Evolutionary conservation across 1,140 invertebrate genomes (phyloP).

Genomic region (Branchinecta lynchi): DNA sequence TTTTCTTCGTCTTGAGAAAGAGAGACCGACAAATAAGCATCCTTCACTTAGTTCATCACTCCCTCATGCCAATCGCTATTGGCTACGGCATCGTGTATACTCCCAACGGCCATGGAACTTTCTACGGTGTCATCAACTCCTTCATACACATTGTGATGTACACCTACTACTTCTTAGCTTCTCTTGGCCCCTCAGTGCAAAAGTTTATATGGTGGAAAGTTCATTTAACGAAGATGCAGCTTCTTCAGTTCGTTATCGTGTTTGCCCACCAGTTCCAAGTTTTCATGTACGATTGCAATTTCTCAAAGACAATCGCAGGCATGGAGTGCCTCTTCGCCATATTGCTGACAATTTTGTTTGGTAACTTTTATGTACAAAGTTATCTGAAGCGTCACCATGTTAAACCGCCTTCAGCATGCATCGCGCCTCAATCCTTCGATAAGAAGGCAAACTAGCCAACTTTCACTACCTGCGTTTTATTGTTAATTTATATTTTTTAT

Average conservation of each 20-base stretch:
- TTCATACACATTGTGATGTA: conserved; percentile 68
- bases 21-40: conserved; percentile 67
- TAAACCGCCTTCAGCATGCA: background rate
- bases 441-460: background rate
- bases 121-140: conserved; percentile 47
- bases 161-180: conserved; percentile 51
- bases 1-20: conserved; percentile 47
- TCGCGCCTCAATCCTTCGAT: background rate
- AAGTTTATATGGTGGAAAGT: conserved; percentile 55
- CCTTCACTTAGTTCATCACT: conserved; percentile 76
- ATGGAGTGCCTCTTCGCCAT: conserved; percentile 31
- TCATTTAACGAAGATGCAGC: conserved; percentile 61
- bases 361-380: conserved; percentile 34
- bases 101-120: conserved; percentile 37
- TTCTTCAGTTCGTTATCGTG: conserved; percentile 48
- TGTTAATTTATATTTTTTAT: too few relatives aligned
- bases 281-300: conserved; percentile 38
- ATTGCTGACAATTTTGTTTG: conserved; percentile 41
- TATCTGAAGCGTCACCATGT: background rate
- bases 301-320: conserved; percentile 32
- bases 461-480: too few relatives aligned
- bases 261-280: conserved; percentile 35
- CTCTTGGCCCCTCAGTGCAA: conserved; percentile 40
- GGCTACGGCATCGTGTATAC: conserved; percentile 11
- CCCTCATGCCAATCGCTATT: conserved; percentile 40